Evolutionary conservation across 1,140 invertebrate genomes (phyloP), one percentile per base, ranked within the genome.

Genomic region (Conus betulinus): DNA sequence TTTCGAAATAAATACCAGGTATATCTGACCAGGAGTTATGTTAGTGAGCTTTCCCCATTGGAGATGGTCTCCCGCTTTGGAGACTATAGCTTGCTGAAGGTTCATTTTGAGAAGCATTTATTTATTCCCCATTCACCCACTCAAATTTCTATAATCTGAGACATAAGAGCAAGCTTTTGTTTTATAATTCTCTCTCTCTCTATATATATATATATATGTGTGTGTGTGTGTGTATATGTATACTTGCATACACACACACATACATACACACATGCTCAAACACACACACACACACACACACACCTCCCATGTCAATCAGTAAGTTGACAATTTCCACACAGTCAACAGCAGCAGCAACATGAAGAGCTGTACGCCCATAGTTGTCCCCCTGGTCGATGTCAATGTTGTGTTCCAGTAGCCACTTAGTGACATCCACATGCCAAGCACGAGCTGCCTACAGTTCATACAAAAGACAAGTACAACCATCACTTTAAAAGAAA

Each of bases 281-380:
- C 51, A 84, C 60, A 85, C 60, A 23, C 83, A 84, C 83, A 84
- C 83, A 55, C 51, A 84, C 60, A 67, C 57, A 63, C 76, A 84
- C 81, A 93, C 92, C 93, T 89, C 93, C 94, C 79, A 92, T 90
- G 57, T 93, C 90, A 15, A 95, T 92, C 3, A 95, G 91, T 52
- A 94, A 88, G 74, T 93, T 91, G 51, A 93, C 91, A 92, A 95
- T 94, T 81, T 93, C 92, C 57, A 93, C 90, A 88, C 94, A 94
- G 85, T 95, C 94, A 3, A 94, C 93, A 83, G 94, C 93, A 39
- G 94, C 94, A n/a, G 94, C 94, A 3, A 95, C 92, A 90, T 95
- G 94, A 6, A 95, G 90, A 25, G 94, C 93, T 51, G 94, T 94
- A 23, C 93, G 89, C 27, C 94, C 95, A 89, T 89, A 93, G 0